Conservation (phyloP, 2,113 vertebrate genomes). For the Haplochromis burtoni region DNA sequence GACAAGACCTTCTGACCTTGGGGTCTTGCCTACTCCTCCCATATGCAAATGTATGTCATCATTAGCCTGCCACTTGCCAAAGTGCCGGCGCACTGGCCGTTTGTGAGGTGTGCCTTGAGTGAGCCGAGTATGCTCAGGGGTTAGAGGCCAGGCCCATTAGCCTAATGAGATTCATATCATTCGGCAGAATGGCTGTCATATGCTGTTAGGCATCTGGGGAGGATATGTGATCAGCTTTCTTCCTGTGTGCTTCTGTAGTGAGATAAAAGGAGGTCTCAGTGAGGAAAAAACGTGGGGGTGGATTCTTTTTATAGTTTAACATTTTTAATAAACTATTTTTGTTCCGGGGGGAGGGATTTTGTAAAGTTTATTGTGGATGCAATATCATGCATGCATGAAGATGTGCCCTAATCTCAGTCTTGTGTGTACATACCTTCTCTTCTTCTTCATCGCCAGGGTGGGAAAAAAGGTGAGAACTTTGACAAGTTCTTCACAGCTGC, state of each 20-base stretch:
- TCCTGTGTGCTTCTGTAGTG: background rate
- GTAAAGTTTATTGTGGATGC: background rate
- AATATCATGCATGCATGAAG: background rate
- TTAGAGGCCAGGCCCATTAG: constrained; percentile 57
- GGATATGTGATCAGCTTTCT: constrained; percentile 6
- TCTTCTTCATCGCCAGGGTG: constrained; percentile 69
- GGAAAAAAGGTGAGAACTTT: constrained; percentile 85
- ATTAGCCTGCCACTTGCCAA: constrained; percentile 36
- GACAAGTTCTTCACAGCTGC: constrained; percentile 87
- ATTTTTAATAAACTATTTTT: background rate
- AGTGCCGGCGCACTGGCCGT: background rate
- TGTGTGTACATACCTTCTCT: background rate
- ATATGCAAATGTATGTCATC: constrained; percentile 57
- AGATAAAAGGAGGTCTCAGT: background rate
- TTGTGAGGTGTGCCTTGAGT: background rate
- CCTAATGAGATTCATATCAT: constrained; percentile 53
- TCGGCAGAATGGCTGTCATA: constrained; percentile 1
- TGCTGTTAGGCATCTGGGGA: background rate
- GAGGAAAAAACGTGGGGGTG: background rate
- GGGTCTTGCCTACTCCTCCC: constrained; percentile 17
- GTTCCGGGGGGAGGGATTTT: background rate
- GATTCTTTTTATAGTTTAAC: background rate
- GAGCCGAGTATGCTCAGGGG: constrained; percentile 19
- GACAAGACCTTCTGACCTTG: constrained; percentile 27
- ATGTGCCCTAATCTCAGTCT: background rate